These are phyloP conservation scores for Corythornis cristatus DNA, from an alignment of 2,113 vertebrate species.

Conservation along the genomic window DNA sequence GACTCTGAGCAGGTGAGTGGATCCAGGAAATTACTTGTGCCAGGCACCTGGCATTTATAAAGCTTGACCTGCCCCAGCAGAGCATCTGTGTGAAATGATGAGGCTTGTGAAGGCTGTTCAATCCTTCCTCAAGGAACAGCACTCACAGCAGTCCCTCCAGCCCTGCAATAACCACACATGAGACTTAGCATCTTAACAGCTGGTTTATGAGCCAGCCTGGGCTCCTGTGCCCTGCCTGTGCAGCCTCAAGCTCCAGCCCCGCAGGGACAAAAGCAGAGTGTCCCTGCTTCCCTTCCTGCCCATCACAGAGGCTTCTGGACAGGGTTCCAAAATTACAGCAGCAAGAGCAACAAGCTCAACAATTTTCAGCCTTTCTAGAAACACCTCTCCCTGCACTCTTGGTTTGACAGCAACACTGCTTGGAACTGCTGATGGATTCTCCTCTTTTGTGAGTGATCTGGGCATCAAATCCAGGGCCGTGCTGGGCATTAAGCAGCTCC, in stretches of 20 bases:
- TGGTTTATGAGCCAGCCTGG: neutral
- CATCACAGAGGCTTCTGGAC: neutral
- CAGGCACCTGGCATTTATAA: neutral
- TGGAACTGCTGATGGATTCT: neutral
- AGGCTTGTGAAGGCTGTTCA: neutral
- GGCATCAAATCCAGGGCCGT: neutral
- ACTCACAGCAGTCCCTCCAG: neutral
- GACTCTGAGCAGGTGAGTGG: neutral
- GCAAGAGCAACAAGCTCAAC: neutral
- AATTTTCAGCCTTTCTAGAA: neutral
- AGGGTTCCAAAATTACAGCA: neutral
- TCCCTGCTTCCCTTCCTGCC: neutral
- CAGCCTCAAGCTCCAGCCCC: neutral
- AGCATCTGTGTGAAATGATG: neutral
- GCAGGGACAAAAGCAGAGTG: neutral
- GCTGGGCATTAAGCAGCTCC: neutral
- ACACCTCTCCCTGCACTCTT: neutral
- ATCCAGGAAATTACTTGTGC: neutral
- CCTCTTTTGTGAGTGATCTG: neutral
- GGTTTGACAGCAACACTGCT: neutral
- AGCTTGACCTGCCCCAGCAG: neutral
- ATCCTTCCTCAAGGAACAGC: neutral
- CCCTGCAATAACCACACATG: neutral
- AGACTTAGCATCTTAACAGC: slow-evolving; percentile 7
- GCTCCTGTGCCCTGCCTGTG: accelerated